Percentiles rank a stretch among this genome's conserved stretches.
These are phyloP conservation scores for Oreohelix idahoensis DNA, from an alignment of 1,140 invertebrate species.

Conservation along the genomic window DNA sequence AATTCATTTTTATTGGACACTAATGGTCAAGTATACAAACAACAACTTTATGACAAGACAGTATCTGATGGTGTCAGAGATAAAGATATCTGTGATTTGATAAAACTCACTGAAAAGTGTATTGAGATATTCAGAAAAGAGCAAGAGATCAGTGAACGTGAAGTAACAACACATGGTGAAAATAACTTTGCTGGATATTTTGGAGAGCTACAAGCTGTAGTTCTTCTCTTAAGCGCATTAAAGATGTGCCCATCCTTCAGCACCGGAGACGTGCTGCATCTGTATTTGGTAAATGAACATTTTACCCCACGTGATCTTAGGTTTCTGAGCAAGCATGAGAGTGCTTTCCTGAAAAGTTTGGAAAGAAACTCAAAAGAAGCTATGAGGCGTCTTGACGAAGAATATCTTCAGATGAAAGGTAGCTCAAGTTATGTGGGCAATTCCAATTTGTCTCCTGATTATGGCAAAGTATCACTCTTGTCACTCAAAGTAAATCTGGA, in stretches of 20 bases:
- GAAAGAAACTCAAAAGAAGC: constrained; percentile 27
- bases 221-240: constrained; percentile 29
- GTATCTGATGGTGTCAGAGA: background rate
- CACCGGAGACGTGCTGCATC: constrained; percentile 24
- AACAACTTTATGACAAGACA: constrained; percentile 40
- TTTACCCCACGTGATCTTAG: constrained; percentile 1
- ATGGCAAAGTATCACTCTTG: constrained; percentile 33
- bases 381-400: constrained; percentile 46
- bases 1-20: constrained; percentile 56
- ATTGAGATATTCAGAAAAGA: constrained; percentile 13
- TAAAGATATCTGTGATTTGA: background rate
- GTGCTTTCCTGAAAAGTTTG: constrained; percentile 34
- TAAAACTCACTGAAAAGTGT: constrained; percentile 17
- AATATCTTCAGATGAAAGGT: constrained; percentile 44
- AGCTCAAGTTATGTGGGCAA: constrained; percentile 22
- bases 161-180: constrained; percentile 11
- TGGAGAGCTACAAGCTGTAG: constrained; percentile 46
- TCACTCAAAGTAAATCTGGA: constrained; percentile 44
- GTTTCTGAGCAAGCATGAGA: constrained; percentile 22
- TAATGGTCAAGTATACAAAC: constrained; percentile 50
- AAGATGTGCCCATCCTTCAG: constrained; percentile 22
- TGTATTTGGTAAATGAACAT: constrained; percentile 38
- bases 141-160: constrained; percentile 19
- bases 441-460: background rate
- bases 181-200: constrained; percentile 45